These are phyloP conservation scores for Congeria kusceri DNA, from an alignment of 2,888 invertebrate species.

Conservation along the genomic window DNA sequence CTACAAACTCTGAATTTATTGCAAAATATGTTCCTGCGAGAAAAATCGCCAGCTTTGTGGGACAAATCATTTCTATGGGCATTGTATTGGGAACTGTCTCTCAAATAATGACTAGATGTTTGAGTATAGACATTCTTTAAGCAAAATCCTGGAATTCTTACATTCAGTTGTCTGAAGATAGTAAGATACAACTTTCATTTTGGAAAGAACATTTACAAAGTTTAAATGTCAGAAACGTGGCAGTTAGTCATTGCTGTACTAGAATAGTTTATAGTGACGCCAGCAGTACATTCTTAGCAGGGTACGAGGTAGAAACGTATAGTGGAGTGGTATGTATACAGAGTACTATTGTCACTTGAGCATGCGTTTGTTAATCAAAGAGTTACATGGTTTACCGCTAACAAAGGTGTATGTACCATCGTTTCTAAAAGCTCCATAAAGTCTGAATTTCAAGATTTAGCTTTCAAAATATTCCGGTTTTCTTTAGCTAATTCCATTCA, in stretches of 20 bases:
- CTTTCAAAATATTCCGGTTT: slow-evolving; percentile 20
- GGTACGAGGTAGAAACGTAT: no score
- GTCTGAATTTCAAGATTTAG: slow-evolving; percentile 33
- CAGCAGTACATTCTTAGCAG: no score
- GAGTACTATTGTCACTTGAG: slow-evolving; percentile 18
- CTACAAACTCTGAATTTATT: not conserved
- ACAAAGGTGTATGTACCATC: slow-evolving; percentile 26
- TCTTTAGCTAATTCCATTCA: slow-evolving; percentile 13
- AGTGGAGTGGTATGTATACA: no score
- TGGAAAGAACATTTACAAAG: no score
- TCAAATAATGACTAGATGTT: slow-evolving; percentile 26
- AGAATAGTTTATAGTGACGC: no score
- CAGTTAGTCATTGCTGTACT: no score
- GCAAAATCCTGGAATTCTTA: no score
- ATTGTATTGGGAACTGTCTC: slow-evolving; percentile 10
- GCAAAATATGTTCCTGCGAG: not conserved
- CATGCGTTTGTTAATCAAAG: slow-evolving; percentile 27
- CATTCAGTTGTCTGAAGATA: no score
- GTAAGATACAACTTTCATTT: no score
- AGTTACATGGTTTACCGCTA: slow-evolving; percentile 46
- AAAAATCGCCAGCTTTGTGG: slow-evolving; percentile 26
- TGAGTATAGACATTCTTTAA: not conserved
- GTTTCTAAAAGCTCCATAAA: slow-evolving; percentile 31
- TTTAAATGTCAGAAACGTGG: no score
- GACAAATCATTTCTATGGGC: slow-evolving; percentile 23